phyloP scores from a whole-genome alignment of 2,113 vertebrate genomes.

The Excalfactoria chinensis region DNA sequence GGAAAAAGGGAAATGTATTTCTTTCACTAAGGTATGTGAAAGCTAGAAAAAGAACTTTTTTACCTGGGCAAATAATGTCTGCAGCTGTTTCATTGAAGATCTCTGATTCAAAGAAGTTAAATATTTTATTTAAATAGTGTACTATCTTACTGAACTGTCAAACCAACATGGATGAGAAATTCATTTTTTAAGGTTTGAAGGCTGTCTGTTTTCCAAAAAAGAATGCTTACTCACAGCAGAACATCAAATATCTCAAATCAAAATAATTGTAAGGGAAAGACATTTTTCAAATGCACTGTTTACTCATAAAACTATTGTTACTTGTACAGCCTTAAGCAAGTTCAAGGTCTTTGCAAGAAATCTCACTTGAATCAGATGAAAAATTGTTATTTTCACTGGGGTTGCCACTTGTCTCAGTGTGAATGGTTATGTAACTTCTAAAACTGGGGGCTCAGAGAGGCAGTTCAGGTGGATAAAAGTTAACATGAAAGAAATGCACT shows the following conservation, averaged over 20 bases:
- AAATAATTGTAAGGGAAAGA: background rate
- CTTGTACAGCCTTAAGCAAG: background rate
- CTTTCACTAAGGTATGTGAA: background rate
- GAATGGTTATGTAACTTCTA: background rate
- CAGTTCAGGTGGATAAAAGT: background rate
- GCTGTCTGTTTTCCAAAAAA: background rate
- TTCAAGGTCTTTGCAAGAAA: background rate
- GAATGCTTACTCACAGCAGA: background rate
- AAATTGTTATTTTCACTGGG: accelerated
- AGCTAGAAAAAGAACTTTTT: background rate
- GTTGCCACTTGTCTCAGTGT: background rate
- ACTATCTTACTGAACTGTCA: background rate
- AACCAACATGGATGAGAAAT: background rate
- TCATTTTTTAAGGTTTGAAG: background rate
- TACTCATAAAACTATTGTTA: background rate
- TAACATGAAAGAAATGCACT: background rate
- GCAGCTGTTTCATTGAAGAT: background rate
- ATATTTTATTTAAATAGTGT: background rate
- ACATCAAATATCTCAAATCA: background rate
- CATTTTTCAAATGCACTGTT: background rate
- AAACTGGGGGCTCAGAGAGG: accelerated
- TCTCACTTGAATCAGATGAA: background rate
- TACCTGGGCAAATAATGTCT: background rate
- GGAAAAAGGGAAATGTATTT: background rate
- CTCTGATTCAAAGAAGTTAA: background rate